A percentile compares a stretch with the other conserved stretches of the same genome.
These are phyloP conservation scores for Epistrophe eligans DNA, from an alignment of 2,888 invertebrate genomes.

Conservation along the genomic window DNA sequence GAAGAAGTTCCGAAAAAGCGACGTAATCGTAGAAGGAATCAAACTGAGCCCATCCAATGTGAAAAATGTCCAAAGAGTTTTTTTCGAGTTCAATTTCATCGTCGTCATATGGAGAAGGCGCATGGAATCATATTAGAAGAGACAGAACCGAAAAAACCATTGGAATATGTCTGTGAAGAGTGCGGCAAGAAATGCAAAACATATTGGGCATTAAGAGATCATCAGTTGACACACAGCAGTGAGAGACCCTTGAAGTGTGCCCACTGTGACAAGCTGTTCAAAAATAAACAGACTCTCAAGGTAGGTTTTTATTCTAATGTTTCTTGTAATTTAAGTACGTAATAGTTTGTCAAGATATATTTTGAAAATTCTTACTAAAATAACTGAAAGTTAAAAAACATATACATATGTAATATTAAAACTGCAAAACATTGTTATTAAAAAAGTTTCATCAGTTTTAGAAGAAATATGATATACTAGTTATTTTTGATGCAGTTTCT, in stretches of 20 bases:
- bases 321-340: too few species aligned
- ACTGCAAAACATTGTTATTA: too few species aligned
- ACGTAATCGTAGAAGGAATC: not conserved
- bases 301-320: not conserved
- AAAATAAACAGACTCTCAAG: conserved; percentile 17
- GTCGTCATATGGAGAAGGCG: conserved; percentile 24
- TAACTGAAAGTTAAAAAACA: too few species aligned
- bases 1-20: not conserved
- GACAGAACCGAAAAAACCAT: not conserved
- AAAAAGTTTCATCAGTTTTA: too few species aligned
- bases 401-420: too few species aligned
- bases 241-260: conserved; percentile 57
- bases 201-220: conserved; percentile 28
- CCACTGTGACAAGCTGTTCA: conserved; percentile 59
- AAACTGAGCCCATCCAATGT: conserved; percentile 5
- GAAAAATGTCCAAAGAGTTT: conserved; percentile 32
- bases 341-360: too few species aligned
- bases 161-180: conserved; percentile 23
- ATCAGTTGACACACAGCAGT: conserved; percentile 58
- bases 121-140: conserved; percentile 12
- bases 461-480: too few species aligned
- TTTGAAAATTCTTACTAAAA: too few species aligned
- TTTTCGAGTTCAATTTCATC: conserved; percentile 12
- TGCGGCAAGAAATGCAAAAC: conserved; percentile 30
- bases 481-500: too few species aligned